These are phyloP conservation scores for Pseudomyrmex concolor DNA, from an alignment of 1,140 invertebrate genomes.

Conservation along the genomic window DNA sequence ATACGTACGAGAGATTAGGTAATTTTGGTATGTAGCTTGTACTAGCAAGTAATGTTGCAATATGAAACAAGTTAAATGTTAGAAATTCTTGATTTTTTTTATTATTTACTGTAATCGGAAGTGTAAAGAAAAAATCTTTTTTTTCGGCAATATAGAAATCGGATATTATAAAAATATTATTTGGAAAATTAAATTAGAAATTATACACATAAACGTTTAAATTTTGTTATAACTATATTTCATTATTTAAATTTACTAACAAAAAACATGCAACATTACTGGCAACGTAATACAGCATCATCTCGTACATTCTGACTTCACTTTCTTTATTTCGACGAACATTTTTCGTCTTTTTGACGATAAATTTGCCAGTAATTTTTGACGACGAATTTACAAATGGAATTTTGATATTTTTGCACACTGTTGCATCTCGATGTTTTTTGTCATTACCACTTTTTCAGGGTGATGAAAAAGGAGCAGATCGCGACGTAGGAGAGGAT, in stretches of 20 bases:
- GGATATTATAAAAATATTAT: background rate
- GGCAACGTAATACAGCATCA: slow-evolving; percentile 9
- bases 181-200: background rate
- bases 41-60: slow-evolving; percentile 39
- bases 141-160: background rate
- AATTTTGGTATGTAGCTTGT: slow-evolving; percentile 50
- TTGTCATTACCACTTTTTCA: slow-evolving; percentile 32
- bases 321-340: background rate
- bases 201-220: background rate
- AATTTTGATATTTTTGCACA: background rate
- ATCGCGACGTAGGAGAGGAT: background rate
- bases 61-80: background rate
- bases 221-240: background rate
- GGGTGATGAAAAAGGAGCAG: background rate
- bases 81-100: too few relatives aligned
- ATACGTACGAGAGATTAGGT: slow-evolving; percentile 64
- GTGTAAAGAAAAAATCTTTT: background rate
- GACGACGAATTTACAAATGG: background rate
- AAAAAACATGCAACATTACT: slow-evolving; percentile 43
- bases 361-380: slow-evolving; percentile 28
- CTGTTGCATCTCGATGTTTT: slow-evolving; percentile 25
- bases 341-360: slow-evolving; percentile 6
- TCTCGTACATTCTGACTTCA: slow-evolving; percentile 34
- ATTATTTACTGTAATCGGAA: background rate
- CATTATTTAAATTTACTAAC: background rate